These are phyloP conservation scores for Drosophila dives DNA, from an alignment of 2,888 invertebrate genomes.

Conservation along the genomic window DNA sequence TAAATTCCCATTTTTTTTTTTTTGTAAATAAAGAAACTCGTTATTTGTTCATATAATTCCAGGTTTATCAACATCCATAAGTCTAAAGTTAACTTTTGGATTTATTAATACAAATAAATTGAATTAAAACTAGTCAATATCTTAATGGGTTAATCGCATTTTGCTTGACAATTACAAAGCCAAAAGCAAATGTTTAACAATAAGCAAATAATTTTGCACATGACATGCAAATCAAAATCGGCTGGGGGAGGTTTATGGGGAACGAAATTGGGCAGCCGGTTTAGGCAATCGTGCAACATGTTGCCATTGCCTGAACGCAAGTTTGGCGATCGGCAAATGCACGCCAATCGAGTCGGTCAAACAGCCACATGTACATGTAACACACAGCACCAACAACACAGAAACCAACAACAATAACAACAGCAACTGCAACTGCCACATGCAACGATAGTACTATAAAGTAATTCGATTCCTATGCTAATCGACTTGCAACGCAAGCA, in stretches of 20 bases:
- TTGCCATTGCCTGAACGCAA: constrained; percentile 50
- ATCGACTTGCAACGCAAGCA: constrained; percentile 58
- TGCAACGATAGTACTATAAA: constrained; percentile 24
- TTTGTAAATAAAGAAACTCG: neutral
- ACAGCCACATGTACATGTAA: constrained; percentile 10
- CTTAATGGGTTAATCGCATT: constrained; percentile 49
- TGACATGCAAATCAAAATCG: constrained; percentile 62
- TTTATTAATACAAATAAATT: constrained; percentile 1
- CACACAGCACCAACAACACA: constrained; percentile 7
- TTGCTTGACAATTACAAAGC: constrained; percentile 43
- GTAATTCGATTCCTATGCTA: constrained; percentile 71
- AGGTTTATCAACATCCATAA: neutral
- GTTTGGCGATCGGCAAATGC: constrained; percentile 35
- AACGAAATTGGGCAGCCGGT: constrained; percentile 36
- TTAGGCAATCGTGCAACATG: constrained; percentile 45
- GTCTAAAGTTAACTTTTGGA: neutral
- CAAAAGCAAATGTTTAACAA: constrained; percentile 55
- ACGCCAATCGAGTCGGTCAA: constrained; percentile 11
- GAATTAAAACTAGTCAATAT: constrained; percentile 14
- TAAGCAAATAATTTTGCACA: constrained; percentile 70
- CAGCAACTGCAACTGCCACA: constrained; percentile 13
- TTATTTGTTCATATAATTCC: neutral
- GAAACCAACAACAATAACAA: neutral
- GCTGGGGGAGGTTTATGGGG: neutral
- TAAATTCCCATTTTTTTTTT: neutral